Conservation (phyloP, 2,113 vertebrate genomes). For the Gymnarchus niloticus region DNA sequence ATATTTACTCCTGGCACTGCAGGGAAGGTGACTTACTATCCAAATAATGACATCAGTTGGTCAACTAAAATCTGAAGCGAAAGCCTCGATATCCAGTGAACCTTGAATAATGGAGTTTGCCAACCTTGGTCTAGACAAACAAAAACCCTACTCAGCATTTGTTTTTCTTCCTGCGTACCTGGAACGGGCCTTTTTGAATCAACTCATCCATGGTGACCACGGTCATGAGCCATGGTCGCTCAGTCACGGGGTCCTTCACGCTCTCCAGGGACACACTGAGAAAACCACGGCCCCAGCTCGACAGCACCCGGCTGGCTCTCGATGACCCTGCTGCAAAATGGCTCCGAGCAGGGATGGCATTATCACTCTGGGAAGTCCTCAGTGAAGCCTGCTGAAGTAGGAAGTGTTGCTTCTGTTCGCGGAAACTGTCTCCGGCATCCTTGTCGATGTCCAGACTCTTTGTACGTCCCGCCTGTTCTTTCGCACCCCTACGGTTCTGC, state of each 20-base stretch:
- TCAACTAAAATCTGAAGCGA: background rate
- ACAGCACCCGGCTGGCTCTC: constrained; percentile 54
- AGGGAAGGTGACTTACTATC: background rate
- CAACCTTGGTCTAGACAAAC: background rate
- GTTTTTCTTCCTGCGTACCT: constrained; percentile 44
- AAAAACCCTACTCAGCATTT: background rate
- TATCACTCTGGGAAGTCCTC: constrained; percentile 69
- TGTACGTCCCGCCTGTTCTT: constrained; percentile 67
- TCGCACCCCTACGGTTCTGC: constrained; percentile 54
- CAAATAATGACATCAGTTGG: background rate
- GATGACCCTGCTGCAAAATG: constrained; percentile 41
- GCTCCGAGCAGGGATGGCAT: constrained; percentile 56
- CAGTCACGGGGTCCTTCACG: constrained; percentile 69
- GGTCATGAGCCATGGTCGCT: constrained; percentile 65
- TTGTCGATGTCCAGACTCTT: constrained; percentile 71
- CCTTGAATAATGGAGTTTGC: background rate
- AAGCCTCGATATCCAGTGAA: background rate
- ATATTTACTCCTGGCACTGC: background rate
- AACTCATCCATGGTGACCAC: constrained; percentile 72
- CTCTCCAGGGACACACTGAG: constrained; percentile 65
- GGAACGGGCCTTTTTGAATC: constrained; percentile 69
- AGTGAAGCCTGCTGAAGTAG: constrained; percentile 56
- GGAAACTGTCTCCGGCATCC: constrained; percentile 49
- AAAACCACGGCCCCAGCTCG: constrained; percentile 77
- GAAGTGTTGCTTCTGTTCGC: constrained; percentile 48